Conservation (phyloP, 1,140 invertebrate species). For the Hyles vespertilio region DNA sequence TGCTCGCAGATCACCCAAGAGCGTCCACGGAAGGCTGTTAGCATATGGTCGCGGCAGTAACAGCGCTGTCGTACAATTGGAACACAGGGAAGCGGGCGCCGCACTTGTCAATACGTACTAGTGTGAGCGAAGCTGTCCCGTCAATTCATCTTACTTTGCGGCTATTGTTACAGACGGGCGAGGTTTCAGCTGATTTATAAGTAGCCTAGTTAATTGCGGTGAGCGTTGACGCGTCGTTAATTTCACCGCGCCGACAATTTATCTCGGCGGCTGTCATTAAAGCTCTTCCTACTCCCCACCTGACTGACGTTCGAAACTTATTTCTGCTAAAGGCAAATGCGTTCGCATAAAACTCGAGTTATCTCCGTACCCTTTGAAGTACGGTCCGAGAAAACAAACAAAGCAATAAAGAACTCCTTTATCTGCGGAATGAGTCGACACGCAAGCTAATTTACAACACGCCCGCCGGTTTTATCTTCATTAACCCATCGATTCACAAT, state of each 20-base stretch:
- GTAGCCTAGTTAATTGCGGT: conserved; percentile 59
- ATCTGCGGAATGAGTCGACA: conserved; percentile 73
- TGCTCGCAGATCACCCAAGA: conserved; percentile 14
- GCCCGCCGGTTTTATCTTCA: conserved; percentile 74
- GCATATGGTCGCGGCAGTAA: conserved; percentile 19
- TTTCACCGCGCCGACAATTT: conserved; percentile 31
- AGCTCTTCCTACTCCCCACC: conserved; percentile 32
- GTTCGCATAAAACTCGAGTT: conserved; percentile 71
- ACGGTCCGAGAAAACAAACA: conserved; percentile 73
- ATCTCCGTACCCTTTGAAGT: conserved; percentile 73
- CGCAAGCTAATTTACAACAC: conserved; percentile 75
- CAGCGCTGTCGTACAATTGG: conserved; percentile 27
- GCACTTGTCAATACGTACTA: conserved; percentile 60
- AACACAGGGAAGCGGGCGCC: conserved; percentile 40
- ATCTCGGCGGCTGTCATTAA: conserved; percentile 30
- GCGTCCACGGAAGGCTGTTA: conserved; percentile 9
- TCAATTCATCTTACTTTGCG: conserved; percentile 71
- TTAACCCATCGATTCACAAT: conserved; percentile 76
- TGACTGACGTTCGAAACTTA: conserved; percentile 16
- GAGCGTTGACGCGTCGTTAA: conserved; percentile 51
- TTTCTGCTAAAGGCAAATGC: conserved; percentile 48
- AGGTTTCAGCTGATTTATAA: conserved; percentile 66
- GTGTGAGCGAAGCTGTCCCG: conserved; percentile 55
- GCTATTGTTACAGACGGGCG: conserved; percentile 53
- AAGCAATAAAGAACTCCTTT: conserved; percentile 74